Conservation (phyloP, 2,113 vertebrate species). For the Caracal caracal region DNA sequence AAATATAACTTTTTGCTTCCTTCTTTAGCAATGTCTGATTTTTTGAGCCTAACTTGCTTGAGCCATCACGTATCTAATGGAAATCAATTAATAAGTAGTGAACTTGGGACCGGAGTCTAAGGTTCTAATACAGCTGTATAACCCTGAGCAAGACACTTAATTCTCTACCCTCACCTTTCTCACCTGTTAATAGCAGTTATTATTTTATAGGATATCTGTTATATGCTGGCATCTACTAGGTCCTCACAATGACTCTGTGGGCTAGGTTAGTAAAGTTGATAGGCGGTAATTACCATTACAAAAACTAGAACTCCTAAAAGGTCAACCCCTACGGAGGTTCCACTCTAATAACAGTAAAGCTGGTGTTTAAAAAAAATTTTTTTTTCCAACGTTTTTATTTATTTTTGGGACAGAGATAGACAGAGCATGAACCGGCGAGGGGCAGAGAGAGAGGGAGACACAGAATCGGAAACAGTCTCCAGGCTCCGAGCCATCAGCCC, state of each 20-base stretch:
- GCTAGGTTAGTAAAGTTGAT: not conserved
- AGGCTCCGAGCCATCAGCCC: no score
- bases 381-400: no score
- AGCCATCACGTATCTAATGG: not conserved
- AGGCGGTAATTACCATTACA: not conserved
- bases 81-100: conserved; percentile 1
- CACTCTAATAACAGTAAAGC: not conserved
- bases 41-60: not conserved
- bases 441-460: no score
- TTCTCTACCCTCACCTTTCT: not conserved
- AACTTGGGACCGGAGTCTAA: not conserved
- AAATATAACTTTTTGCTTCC: not conserved
- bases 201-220: not conserved
- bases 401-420: no score
- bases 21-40: not conserved
- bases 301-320: not conserved
- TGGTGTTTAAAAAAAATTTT: not conserved
- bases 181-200: not conserved
- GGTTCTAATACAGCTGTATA: not conserved
- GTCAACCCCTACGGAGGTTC: not conserved
- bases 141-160: not conserved
- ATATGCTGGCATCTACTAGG: not conserved
- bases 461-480: no score
- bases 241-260: not conserved
- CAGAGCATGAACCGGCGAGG: no score